These are phyloP conservation scores for Sitta europaea DNA, from an alignment of 2,113 vertebrate genomes.

Conservation along the genomic window DNA sequence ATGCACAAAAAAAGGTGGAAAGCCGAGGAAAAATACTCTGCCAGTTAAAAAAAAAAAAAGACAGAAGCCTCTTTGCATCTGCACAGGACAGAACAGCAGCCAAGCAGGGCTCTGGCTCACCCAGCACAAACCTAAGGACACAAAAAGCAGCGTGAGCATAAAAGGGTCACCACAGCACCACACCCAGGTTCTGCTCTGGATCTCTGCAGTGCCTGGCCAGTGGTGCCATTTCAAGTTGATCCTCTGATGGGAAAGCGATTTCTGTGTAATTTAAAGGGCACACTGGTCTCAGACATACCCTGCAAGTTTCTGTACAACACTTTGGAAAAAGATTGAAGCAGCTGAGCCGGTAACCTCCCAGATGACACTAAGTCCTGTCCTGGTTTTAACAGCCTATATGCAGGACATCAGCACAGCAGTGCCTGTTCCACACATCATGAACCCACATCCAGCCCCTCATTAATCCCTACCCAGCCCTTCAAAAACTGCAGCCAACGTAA, in stretches of 20 bases:
- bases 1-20: not conserved
- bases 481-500: not conserved
- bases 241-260: not conserved
- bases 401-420: not conserved
- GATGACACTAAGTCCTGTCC: rapidly evolving
- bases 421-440: rapidly evolving
- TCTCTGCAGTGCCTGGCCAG: not conserved
- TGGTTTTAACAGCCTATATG: rapidly evolving
- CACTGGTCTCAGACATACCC: not conserved
- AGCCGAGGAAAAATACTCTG: not conserved
- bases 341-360: not conserved
- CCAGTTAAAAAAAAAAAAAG: not conserved
- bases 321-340: not conserved
- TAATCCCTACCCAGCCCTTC: not conserved
- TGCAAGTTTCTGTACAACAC: not conserved
- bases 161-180: rapidly evolving
- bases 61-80: not conserved
- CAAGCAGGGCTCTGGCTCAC: not conserved
- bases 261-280: not conserved
- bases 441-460: not conserved
- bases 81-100: not conserved
- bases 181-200: not conserved
- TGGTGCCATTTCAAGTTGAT: not conserved
- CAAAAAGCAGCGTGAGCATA: not conserved
- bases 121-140: rapidly evolving